Evolutionary conservation across 2,113 vertebrate species (phyloP), one percentile per base, ranked within the genome.

Genomic region (Felis catus): DNA sequence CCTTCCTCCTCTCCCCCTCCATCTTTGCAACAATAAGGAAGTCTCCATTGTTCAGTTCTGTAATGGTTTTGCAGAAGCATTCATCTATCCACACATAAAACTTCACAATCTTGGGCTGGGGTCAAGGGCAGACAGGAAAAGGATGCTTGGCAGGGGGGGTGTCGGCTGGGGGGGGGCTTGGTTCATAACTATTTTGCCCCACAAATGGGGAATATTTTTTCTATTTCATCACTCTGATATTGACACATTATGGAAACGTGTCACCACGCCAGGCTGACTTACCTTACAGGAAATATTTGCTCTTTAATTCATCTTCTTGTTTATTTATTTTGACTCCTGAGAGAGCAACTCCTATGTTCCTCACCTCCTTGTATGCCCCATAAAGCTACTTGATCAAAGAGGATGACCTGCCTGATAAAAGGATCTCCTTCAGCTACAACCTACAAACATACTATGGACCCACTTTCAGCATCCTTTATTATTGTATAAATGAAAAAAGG

Each of bases 1-100:
- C 93, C 97, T 98, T 98, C 96, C 91, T 96, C 92, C 92, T 97
- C 97, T 97, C 93, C 86, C 68, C 87, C 97, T 94, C 71, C 84
- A 92, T 96, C 97, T 98, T 97, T 80, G 4, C 97, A 79, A 78
- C 94, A 74, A 55, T 94, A 96, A 97, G 97, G 85, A 98, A 95
- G n/a, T 96, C 84, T 68, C 96, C 65, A 94, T 91, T 96, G 93
- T 97, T 97, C 90, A 36, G 53, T 97, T 97, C 95, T 84, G 55
- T 95, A 97, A 97, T 97, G 97, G 96, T 81, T 93, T 94, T 73
- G 45, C 93, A 74, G 23, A 95, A 92, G 91, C 87, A 61, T 97
- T 98, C 66, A 76, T 97, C 93, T 91, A 55, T 97, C 92, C 58
- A 91, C 94, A 95, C 45, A 48, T 91, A 94, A 97, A 98, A 70